Base-by-base conservation (phyloP, 2,888 invertebrate species). In the Ennomos erosarius region DNA sequence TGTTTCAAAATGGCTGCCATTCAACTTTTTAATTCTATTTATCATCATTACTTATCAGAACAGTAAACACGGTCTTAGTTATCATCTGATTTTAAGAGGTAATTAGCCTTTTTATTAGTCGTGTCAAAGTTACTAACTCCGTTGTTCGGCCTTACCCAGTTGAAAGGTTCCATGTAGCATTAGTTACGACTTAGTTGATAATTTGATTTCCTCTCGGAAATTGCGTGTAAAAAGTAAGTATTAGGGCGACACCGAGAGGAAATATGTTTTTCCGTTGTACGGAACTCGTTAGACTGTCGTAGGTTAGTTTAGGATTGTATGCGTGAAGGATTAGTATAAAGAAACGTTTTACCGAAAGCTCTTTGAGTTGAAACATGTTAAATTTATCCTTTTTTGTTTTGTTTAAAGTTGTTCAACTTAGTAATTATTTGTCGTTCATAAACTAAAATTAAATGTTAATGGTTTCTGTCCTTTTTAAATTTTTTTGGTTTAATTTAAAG, bases 241-340 rank as follows among this genome's bases (percentile, higher is more conserved):
- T 72, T 90, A 88, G 88, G 84, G 69, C 78, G 71, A 68, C 4
- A 71, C 75, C 84, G 82, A 75, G 82, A 89, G 88, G 90, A 81
- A 81, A 76, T 73, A 74, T 79, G 81, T 84, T 89, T 90, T 91
- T 91, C 91, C 92, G 92, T 91, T 90, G 90, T 91, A 81, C 90
- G 92, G 91, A 88, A 90, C 82, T 74, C 74, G 76, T 88, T 92
- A 90, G 91, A 92, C 92, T 92, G 92, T 90, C 85, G 79, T 92
- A 92, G 88, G 75, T 75, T 90, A 90, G 87, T 81, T 64, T 89
- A 90, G 88, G 77, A 81, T 81, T 84, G 87, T 88, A 85, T 75
- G 88, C 87, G 85, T 85, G 85, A 82, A 78, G 74, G 82, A 78
- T 81, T 78, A 76, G 66, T 73, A 76, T 48, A 74, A 72, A 59